Evolutionary conservation across 1,140 invertebrate species (phyloP).

Genomic region (Archivesica marissinica): DNA sequence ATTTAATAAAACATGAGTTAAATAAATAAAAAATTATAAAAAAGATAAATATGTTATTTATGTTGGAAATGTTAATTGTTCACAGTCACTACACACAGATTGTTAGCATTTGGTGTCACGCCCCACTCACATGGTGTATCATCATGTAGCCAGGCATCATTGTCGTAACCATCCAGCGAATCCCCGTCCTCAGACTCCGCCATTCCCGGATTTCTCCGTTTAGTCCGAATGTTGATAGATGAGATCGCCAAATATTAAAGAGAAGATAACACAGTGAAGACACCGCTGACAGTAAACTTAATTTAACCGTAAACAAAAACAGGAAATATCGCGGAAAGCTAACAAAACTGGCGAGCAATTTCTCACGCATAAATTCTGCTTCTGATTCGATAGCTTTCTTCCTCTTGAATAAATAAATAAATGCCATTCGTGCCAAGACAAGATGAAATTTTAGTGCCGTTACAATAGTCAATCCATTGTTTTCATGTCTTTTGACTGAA

Average conservation of each 20-base stretch:
- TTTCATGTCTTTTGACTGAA: constrained; percentile 59
- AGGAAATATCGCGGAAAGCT: too few species aligned
- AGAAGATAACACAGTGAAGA: not conserved
- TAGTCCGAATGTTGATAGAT: constrained; percentile 37
- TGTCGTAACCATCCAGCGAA: constrained; percentile 4
- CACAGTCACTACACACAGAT: constrained; percentile 6
- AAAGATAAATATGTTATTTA: not conserved
- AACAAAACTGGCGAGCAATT: not conserved
- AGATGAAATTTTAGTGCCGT: constrained; percentile 47
- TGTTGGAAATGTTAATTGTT: not conserved
- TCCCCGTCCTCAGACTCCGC: constrained; percentile 27
- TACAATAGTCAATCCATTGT: constrained; percentile 53
- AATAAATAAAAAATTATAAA: not conserved
- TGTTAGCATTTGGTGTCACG: not conserved
- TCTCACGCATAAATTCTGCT: not conserved
- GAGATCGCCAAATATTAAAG: not conserved
- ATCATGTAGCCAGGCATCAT: constrained; percentile 32
- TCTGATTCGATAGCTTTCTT: constrained; percentile 9
- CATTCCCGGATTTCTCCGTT: constrained; percentile 37
- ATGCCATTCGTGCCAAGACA: constrained; percentile 38
- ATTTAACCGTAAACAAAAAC: too few species aligned
- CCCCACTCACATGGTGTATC: constrained; percentile 42
- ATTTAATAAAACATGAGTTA: not conserved
- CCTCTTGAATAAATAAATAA: constrained; percentile 9
- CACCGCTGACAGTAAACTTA: too few species aligned